phyloP scores from a whole-genome alignment of 2,797 vertebrate genomes.

The Echeneis naucrates region DNA sequence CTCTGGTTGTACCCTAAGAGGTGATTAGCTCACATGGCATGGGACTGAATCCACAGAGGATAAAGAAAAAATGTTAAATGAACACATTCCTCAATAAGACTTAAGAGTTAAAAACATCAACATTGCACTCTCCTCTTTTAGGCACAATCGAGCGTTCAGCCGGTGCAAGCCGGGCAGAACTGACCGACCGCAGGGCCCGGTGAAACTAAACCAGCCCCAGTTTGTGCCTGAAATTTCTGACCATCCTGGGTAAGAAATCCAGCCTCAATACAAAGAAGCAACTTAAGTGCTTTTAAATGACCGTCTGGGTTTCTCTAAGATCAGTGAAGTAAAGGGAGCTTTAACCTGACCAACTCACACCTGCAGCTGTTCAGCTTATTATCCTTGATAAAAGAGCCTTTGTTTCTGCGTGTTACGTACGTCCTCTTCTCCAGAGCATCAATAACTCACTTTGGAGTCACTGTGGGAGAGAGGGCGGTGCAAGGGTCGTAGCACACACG shows the following conservation, averaged over 20 bases:
- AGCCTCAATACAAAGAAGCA: not conserved
- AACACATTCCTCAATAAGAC: slow-evolving; percentile 74
- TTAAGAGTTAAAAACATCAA: slow-evolving; percentile 52
- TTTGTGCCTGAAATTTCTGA: not conserved
- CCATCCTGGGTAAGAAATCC: not conserved
- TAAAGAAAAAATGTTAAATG: slow-evolving; percentile 9
- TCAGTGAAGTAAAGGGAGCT: slow-evolving; percentile 6
- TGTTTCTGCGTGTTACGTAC: not conserved
- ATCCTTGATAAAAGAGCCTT: not conserved
- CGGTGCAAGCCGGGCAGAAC: not conserved
- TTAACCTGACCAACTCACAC: not conserved
- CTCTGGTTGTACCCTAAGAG: slow-evolving; percentile 22
- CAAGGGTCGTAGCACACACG: slow-evolving; percentile 29
- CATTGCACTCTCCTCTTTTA: slow-evolving; percentile 68
- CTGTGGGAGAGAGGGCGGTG: not conserved
- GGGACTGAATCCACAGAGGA: slow-evolving; percentile 29
- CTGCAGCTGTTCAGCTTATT: slow-evolving; percentile 24
- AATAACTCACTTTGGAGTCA: not conserved
- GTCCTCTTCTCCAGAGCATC: not conserved
- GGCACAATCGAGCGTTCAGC: slow-evolving; percentile 55
- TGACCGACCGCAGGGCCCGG: not conserved
- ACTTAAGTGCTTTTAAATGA: not conserved
- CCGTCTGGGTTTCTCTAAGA: not conserved
- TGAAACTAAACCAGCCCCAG: not conserved
- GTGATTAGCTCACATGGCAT: slow-evolving; percentile 3